These are phyloP conservation scores for Autographa pulchrina DNA, from an alignment of 2,888 invertebrate genomes.

Conservation along the genomic window DNA sequence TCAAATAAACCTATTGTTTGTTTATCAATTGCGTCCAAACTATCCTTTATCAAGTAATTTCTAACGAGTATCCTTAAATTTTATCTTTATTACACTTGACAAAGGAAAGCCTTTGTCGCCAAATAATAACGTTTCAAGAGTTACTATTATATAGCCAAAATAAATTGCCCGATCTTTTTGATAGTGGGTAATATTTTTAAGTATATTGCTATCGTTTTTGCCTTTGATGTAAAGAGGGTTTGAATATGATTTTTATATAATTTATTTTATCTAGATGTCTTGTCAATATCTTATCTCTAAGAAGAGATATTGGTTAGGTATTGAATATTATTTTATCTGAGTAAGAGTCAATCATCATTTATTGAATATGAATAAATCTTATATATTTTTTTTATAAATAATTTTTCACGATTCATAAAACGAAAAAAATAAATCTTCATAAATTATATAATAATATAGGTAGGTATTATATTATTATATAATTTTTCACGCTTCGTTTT, in stretches of 20 bases:
- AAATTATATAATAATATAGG: no score
- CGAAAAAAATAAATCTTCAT: no score
- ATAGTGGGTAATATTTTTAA: slow-evolving; percentile 45
- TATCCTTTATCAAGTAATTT: slow-evolving; percentile 57
- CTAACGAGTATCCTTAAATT: slow-evolving; percentile 60
- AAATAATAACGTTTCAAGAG: slow-evolving; percentile 47
- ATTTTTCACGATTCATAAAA: no score
- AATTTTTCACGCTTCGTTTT: no score
- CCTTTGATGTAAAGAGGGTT: neutral
- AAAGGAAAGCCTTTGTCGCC: slow-evolving; percentile 59
- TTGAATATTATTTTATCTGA: no score
- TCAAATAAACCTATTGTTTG: slow-evolving; percentile 42
- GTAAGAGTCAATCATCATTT: no score
- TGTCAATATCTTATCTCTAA: neutral
- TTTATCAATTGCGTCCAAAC: slow-evolving; percentile 54
- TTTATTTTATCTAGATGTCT: neutral
- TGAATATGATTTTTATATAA: neutral
- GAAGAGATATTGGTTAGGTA: neutral
- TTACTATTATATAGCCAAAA: slow-evolving; percentile 56
- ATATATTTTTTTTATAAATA: no score
- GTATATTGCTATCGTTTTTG: slow-evolving; percentile 15
- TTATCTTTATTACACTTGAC: slow-evolving; percentile 66
- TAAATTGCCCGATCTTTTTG: slow-evolving; percentile 55
- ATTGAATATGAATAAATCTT: no score
- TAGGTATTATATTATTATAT: no score